Evolutionary conservation across 2,888 invertebrate genomes (phyloP), one percentile per base, ranked within the genome.

Genomic region (Cotesia congregata): DNA sequence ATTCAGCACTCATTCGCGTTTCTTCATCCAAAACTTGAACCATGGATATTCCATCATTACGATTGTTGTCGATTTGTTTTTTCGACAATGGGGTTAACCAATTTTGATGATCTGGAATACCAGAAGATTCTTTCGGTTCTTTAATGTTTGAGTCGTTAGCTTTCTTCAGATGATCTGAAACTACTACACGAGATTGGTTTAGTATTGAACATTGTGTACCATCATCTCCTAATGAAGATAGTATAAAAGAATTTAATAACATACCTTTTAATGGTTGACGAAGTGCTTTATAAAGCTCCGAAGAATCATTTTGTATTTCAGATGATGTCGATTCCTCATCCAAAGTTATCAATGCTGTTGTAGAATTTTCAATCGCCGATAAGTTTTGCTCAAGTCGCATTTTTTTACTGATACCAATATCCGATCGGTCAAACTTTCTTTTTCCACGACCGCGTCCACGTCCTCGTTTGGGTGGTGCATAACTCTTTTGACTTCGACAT

Each of bases 21-120:
- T 91, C 91, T 81, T 91, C 91, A 77, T 91, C 91, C 78, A 91
- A 91, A 38, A 90, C 90, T 79, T 91, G 90, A 1, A 90, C 86
- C 1, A 88, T 86, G 12, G 87, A 88, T n/a, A 88, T 83, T 15
- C 78, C 79, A 60, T 82, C 82, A 76, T 86, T 86, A 38, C 80
- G 82, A 70, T 83, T 85, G 40, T 85, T 85, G n/a, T 80, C 78
- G 2, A 83, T 73, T 41, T 82, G 79, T 77, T 85, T 86, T 72
- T 85, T 88, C 0, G 86, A 85, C 5, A 85, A 80, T 9, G 89
- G 89, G 0, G 89, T 85, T 7, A 89, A 79, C 89, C 89, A 89
- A 74, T 89, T 88, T 73, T 87, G 83, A 69, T 84, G 83, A 67
- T 84, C 86, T 6, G 77, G 76, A 1, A 62, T 30, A 17, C 60